Evolutionary conservation across 2,113 vertebrate genomes (phyloP).

Genomic region (Meles meles): DNA sequence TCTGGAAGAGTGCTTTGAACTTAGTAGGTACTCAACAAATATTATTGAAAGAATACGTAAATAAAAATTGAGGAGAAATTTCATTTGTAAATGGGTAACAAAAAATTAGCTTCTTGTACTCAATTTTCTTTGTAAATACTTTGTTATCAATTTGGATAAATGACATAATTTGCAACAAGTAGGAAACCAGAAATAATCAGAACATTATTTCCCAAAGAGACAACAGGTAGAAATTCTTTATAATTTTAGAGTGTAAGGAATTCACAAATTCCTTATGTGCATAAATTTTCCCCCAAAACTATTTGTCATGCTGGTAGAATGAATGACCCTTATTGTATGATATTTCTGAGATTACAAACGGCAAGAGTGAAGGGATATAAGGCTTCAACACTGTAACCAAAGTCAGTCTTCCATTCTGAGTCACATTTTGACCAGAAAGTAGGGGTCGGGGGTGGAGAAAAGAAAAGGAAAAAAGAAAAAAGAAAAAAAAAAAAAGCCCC

Average conservation of each 20-base stretch:
- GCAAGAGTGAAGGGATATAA: slow-evolving; percentile 26
- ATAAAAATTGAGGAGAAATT: background rate
- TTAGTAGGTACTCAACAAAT: background rate
- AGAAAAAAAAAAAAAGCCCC: background rate
- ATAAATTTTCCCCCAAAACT: background rate
- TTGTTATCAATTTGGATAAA: background rate
- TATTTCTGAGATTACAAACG: slow-evolving; percentile 57
- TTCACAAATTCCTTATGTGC: background rate
- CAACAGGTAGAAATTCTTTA: background rate
- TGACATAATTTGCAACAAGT: background rate
- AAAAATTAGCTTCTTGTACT: background rate
- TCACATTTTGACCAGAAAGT: slow-evolving; percentile 32
- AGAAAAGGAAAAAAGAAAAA: background rate
- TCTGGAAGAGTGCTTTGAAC: background rate
- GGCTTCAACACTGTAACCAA: background rate
- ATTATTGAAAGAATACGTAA: background rate
- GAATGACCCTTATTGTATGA: slow-evolving; percentile 40
- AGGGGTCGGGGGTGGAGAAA: background rate
- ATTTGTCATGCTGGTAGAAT: slow-evolving; percentile 47
- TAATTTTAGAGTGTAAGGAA: slow-evolving; percentile 8
- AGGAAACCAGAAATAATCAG: background rate
- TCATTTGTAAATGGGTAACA: background rate
- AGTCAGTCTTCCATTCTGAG: slow-evolving; percentile 25
- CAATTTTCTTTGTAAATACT: background rate
- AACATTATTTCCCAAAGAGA: background rate